Conservation (phyloP, 2,113 vertebrate genomes). For the Poicephalus gulielmi region DNA sequence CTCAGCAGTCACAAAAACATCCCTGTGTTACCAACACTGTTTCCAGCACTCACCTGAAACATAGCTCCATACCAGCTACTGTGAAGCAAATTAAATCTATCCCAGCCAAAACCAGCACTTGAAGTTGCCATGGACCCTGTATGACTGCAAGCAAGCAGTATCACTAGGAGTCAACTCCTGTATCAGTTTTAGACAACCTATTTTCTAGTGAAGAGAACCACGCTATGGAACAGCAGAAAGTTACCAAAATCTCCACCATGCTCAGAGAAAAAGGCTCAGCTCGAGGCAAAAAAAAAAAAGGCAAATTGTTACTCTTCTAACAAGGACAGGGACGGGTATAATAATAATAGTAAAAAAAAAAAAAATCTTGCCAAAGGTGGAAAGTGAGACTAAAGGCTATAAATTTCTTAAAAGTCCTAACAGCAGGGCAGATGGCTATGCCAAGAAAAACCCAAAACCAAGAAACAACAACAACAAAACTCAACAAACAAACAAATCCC, state of each 20-base stretch:
- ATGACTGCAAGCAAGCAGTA: not conserved
- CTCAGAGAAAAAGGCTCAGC: not conserved
- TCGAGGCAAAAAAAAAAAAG: not conserved
- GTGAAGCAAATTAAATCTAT: not conserved
- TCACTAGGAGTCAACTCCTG: not conserved
- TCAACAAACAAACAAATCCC: not conserved
- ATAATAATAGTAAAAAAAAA: not conserved
- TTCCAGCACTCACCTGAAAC: not conserved
- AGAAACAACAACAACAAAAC: not conserved
- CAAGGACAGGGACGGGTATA: not conserved
- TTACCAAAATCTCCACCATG: not conserved
- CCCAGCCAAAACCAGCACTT: not conserved
- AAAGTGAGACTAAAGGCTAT: not conserved
- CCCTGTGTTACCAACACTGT: not conserved
- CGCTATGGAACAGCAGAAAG: not conserved
- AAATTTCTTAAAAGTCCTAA: not conserved
- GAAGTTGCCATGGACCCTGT: not conserved
- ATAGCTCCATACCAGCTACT: not conserved
- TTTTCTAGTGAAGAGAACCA: not conserved
- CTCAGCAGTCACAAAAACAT: not conserved
- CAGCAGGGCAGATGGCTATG: not conserved
- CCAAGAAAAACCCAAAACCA: not conserved
- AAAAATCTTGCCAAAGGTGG: not conserved
- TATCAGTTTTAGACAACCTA: not conserved
- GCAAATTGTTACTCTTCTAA: not conserved